Base-by-base conservation (phyloP, 2,113 vertebrate species). In the Sporophila hypoxantha region DNA sequence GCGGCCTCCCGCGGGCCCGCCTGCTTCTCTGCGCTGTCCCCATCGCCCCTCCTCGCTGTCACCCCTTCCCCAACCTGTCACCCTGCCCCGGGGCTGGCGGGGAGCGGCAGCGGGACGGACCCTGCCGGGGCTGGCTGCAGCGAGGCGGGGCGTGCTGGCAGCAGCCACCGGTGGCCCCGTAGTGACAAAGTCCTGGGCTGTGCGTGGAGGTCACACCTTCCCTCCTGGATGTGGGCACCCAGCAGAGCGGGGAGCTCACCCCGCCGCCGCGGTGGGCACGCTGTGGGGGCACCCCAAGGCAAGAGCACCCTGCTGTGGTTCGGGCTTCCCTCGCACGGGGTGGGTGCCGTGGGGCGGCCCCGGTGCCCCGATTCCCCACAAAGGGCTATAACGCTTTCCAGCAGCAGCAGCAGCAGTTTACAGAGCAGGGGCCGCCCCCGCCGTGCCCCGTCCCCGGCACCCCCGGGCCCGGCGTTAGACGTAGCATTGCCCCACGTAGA, bases 401-500 rank as follows among this genome's bases (percentile, higher is more conserved):
- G 79, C 79, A 82, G 67, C 78, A 62, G 77, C 78, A 94, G 91
- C 92, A 93, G 89, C 92, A 90, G 94, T 96, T 95, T 95, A 96
- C 95, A 96, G 81, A 83, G 77, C 80, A 79, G 75, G 84, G 91
- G 69, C 12, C 34, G 50, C 61, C 65, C 75, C 76, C 50, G 61
- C 76, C 29, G 19, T 55, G 86, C 71, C 86, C 44, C 4, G 13
- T 39, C 75, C 69, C 36, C 36, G 36, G 37, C 80, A 65, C 52
- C 64, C 76, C 52, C 87, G 30, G 75, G 91, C 85, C 82, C 42
- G 50, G 89, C 68, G 75, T 87, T 95, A 95, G 95, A 91, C 65
- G 93, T 95, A 96, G 94, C 95, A 95, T 90, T 92, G 93, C 90
- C 94, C 68, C 84, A 87, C 47, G 93, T 96, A 95, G 94, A 95